phyloP scores from a whole-genome alignment of 2,888 invertebrate genomes.

The Pristionchus exspectatus region DNA sequence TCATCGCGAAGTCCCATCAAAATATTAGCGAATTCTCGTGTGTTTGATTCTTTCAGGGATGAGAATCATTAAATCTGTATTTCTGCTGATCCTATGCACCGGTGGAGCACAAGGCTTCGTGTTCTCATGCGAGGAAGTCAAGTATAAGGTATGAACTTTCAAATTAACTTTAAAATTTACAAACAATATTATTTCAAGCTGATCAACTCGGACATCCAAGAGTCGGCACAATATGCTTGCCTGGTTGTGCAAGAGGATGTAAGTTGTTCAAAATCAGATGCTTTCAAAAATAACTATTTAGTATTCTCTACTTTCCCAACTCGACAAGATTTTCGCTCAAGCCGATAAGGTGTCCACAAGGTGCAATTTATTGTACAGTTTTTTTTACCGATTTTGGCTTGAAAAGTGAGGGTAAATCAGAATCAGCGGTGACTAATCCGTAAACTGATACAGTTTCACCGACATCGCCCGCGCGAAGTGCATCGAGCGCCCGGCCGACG shows the following conservation, averaged over 20 bases:
- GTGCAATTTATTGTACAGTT: not conserved
- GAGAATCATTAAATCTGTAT: too few relatives aligned
- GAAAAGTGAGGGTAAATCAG: too few relatives aligned
- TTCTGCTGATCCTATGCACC: not conserved
- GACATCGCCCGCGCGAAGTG: not conserved
- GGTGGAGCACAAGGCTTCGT: not conserved
- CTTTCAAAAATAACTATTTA: not conserved
- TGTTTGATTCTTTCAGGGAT: too few relatives aligned
- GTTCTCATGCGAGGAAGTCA: constrained; percentile 7
- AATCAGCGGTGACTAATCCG: too few relatives aligned
- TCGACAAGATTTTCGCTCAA: not conserved
- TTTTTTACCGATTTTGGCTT: not conserved
- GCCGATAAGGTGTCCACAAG: not conserved
- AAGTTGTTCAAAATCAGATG: not conserved
- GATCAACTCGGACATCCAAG: not conserved
- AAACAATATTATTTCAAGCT: not conserved
- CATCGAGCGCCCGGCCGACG: not conserved
- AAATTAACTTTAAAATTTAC: not conserved
- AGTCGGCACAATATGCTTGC: not conserved
- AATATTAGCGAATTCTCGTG: too few relatives aligned
- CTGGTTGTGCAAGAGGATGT: not conserved
- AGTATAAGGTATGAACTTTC: not conserved
- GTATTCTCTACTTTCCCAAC: not conserved
- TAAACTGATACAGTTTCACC: not conserved
- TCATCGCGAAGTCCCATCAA: too few relatives aligned